Percentiles rank a stretch among this genome's conserved stretches.
These are phyloP conservation scores for Thalassaphorura encarpata DNA, from an alignment of 1,140 invertebrate genomes.

Conservation along the genomic window DNA sequence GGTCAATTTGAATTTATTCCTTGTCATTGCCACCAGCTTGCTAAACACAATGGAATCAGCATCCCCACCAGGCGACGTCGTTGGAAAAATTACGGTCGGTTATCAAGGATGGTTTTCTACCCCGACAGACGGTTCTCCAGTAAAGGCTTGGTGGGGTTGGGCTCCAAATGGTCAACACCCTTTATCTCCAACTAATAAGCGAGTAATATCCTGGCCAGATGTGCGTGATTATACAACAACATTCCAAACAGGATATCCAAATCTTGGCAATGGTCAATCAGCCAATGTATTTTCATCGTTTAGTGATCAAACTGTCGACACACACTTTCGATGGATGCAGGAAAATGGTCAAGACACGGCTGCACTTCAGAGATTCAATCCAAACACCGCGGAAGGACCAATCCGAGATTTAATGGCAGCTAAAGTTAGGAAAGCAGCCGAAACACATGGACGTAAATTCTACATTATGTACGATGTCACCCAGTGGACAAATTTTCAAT, in stretches of 20 bases:
- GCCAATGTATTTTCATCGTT: background rate
- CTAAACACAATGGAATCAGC: too few relatives aligned
- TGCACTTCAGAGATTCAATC: background rate
- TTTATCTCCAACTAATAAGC: background rate
- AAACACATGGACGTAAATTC: background rate
- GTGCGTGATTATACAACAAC: background rate
- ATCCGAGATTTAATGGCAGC: background rate
- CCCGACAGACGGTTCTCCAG: background rate
- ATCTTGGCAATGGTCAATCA: background rate
- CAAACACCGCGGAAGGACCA: background rate
- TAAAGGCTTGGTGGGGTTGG: background rate
- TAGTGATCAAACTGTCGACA: background rate
- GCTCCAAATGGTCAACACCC: background rate
- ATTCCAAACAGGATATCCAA: background rate
- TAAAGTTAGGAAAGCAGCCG: background rate
- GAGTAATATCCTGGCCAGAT: background rate
- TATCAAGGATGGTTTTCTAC: constrained; percentile 1
- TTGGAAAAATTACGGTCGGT: constrained; percentile 4
- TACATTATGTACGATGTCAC: constrained; percentile 3
- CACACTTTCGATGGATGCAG: background rate
- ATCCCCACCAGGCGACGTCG: background rate
- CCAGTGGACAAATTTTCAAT: background rate
- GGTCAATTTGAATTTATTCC: too few relatives aligned
- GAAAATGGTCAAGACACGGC: background rate
- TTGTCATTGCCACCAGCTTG: too few relatives aligned